Base-by-base conservation (phyloP, 2,113 vertebrate species). In the Alaudala cheleensis region DNA sequence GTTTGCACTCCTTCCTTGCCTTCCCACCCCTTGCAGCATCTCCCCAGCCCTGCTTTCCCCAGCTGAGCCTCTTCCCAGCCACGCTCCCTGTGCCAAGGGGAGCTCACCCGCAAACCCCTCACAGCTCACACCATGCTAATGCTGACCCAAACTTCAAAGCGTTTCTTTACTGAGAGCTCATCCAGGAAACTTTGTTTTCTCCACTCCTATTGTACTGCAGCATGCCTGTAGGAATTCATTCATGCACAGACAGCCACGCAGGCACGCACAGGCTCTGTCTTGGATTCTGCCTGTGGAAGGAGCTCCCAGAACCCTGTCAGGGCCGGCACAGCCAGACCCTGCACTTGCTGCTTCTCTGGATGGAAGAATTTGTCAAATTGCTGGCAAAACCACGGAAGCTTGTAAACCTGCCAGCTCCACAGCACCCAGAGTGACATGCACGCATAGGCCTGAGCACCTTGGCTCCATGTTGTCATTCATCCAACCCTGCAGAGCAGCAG, bases 1-100 rank as follows among this genome's bases (percentile, higher is more conserved):
- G 0, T 44, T 22, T 31, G 34, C 47, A 8, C 21, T 29, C 51
- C n/a, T 3, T 67, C 24, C 37, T 16, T 14, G 20, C 49, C 58
- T 42, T 19, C 31, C 44, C 51, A 14, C 6, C 20, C 15, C 42
- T 6, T 11, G 11, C 64, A 69, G 40, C 64, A 51, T 26, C 81
- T 28, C 44, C 49, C 26, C 50, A 19, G 61, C 25, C 58, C 49
- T 4, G 33, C 58, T 22, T 20, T 54, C 64, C 39, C 65, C 66
- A 51, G 69, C 81, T 65, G 45, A 57, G 65, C n/a, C 57, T 33
- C 87, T 14, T 42, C 67, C 81, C 45, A 13, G 29, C 67, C 84
- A 9, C 0, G 0, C 15, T 88, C 49, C 56, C 56, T 0, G 0
- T 11, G 5, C 45, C 49, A 19, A 31, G 12, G 2, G 56, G 37